Conservation (phyloP, 2,113 vertebrate genomes). For the Pelvicachromis taeniatus region DNA sequence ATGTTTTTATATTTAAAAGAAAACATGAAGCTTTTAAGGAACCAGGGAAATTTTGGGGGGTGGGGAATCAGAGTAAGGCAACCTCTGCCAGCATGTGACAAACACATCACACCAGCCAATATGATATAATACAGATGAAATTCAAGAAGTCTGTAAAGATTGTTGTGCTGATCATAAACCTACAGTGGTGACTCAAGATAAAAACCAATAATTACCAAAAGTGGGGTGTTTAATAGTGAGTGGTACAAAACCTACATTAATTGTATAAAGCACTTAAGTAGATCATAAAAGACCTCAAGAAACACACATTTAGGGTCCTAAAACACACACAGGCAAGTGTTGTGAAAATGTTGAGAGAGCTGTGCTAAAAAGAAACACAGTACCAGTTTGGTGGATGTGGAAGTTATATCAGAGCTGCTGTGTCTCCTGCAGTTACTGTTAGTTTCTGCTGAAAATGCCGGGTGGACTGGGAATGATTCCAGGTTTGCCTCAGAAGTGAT, state of each 20-base stretch:
- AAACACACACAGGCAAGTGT: not conserved
- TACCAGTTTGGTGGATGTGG: slow-evolving; percentile 62
- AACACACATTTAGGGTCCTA: not conserved
- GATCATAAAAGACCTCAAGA: not conserved
- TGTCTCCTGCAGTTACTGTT: slow-evolving; percentile 14
- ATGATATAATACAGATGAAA: not conserved
- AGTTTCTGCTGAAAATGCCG: not conserved
- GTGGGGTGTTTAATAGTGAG: not conserved
- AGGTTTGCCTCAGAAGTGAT: not conserved
- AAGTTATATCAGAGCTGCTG: slow-evolving; percentile 29
- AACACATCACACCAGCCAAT: not conserved
- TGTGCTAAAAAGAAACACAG: not conserved
- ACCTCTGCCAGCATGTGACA: not conserved
- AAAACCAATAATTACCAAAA: not conserved
- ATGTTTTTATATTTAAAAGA: not conserved
- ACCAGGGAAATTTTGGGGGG: not conserved
- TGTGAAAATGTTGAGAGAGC: not conserved
- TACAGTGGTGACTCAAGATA: not conserved
- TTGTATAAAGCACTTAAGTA: not conserved
- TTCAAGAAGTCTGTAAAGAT: not conserved
- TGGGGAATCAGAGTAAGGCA: not conserved
- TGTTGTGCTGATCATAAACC: not conserved
- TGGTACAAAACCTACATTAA: not conserved
- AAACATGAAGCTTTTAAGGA: not conserved
- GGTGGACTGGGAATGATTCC: not conserved